A percentile compares a stretch with the other conserved stretches of the same genome.
Evolutionary conservation across 2,888 invertebrate genomes (phyloP).

Genomic region (Lepidonotus clava): DNA sequence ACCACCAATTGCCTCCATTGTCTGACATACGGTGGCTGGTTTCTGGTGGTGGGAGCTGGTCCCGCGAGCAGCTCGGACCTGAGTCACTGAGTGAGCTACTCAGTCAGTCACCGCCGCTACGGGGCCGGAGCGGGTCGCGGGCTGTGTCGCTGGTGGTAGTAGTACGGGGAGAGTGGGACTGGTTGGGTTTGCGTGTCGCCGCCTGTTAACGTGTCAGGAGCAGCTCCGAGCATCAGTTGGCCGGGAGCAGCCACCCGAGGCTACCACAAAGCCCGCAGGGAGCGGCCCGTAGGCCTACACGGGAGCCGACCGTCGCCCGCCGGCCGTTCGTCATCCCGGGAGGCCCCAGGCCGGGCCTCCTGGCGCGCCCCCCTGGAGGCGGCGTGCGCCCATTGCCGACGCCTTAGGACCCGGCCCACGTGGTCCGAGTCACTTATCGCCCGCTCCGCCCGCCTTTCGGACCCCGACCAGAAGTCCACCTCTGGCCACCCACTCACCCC

Average conservation of each 20-base stretch:
- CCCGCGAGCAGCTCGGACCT: neutral
- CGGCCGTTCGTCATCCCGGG: neutral
- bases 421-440: constrained; percentile 7
- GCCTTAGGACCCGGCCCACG: neutral
- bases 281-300: neutral
- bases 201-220: neutral
- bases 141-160: too few relatives aligned
- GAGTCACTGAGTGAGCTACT: too few relatives aligned
- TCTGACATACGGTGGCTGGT: constrained; percentile 2
- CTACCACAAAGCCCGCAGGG: neutral
- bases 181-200: too few relatives aligned
- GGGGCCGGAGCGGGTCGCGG: too few relatives aligned
- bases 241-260: neutral
- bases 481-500: neutral
- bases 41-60: too few relatives aligned
- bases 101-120: neutral
- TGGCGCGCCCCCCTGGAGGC: neutral
- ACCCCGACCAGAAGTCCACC: neutral
- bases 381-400: too few relatives aligned
- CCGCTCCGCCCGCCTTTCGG: neutral
- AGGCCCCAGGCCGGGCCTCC: neutral
- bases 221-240: neutral
- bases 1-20: constrained; percentile 51
- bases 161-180: too few relatives aligned
- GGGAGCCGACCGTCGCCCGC: neutral